A percentile compares a stretch with the other conserved stretches of the same genome.
These are phyloP conservation scores for human (Homo sapiens) DNA, from an alignment of 2,113 vertebrate genomes.

Conservation along the genomic window DNA sequence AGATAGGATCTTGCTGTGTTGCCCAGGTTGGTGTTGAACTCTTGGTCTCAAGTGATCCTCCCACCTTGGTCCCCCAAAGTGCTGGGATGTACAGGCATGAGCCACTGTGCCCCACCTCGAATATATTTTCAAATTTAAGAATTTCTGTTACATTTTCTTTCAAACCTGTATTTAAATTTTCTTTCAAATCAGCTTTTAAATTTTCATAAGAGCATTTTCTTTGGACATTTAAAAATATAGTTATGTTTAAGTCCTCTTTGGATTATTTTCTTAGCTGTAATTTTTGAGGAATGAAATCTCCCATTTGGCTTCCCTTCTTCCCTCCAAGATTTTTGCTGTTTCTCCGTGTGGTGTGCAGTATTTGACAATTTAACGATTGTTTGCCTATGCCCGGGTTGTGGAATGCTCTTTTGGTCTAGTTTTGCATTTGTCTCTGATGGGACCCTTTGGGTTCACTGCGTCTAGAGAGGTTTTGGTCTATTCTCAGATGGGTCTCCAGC, in stretches of 20 bases:
- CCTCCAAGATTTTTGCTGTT: not conserved
- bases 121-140: slow-evolving; percentile 18
- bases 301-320: not conserved
- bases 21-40: too few species aligned
- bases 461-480: slow-evolving; percentile 7
- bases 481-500: not conserved
- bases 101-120: not conserved
- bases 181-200: slow-evolving; percentile 35
- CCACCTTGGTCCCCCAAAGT: too few species aligned
- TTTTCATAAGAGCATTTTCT: slow-evolving; percentile 42
- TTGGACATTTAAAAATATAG: slow-evolving; percentile 28
- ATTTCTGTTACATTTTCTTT: slow-evolving; percentile 23
- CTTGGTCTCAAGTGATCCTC: too few species aligned
- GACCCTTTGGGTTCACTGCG: not conserved
- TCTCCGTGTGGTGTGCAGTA: slow-evolving; percentile 34
- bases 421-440: slow-evolving; percentile 40
- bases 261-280: slow-evolving; percentile 51
- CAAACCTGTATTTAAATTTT: slow-evolving; percentile 32
- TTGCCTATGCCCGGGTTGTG: not conserved
- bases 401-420: slow-evolving; percentile 1
- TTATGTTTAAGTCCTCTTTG: slow-evolving; percentile 5
- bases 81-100: too few species aligned
- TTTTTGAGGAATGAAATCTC: slow-evolving; percentile 45
- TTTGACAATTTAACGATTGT: slow-evolving; percentile 23
- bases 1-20: too few species aligned